These are phyloP conservation scores for Drosophila neutralis DNA, from an alignment of 2,888 invertebrate genomes.

Conservation along the genomic window DNA sequence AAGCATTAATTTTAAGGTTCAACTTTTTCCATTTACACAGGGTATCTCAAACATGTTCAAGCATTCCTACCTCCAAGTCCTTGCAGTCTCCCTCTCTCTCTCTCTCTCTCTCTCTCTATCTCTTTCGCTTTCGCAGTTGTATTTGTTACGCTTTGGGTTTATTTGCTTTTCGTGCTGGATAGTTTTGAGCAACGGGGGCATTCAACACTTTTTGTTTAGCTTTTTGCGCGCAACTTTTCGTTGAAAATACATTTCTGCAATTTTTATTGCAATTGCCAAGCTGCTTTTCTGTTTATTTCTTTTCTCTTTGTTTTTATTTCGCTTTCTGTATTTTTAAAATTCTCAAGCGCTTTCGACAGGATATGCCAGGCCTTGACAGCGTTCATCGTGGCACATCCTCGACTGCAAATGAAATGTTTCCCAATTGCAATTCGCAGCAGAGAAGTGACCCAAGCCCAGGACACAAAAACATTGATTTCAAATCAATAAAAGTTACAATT, in stretches of 20 bases:
- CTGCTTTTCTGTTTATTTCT: slow-evolving; percentile 38
- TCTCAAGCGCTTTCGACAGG: slow-evolving; percentile 67
- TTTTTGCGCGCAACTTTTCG: slow-evolving; percentile 41
- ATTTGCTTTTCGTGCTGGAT: slow-evolving; percentile 37
- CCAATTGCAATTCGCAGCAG: slow-evolving; percentile 50
- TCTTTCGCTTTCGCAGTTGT: neutral
- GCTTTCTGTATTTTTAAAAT: slow-evolving; percentile 52
- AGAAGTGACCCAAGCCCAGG: slow-evolving; percentile 13
- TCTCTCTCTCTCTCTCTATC: neutral
- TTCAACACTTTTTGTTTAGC: slow-evolving; percentile 63
- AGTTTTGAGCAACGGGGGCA: slow-evolving; percentile 43
- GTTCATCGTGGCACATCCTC: slow-evolving; percentile 23
- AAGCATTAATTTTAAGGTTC: neutral
- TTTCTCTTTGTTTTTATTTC: neutral
- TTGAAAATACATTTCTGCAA: slow-evolving; percentile 46
- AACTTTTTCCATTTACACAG: neutral
- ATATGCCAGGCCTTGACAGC: slow-evolving; percentile 38
- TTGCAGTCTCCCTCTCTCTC: neutral
- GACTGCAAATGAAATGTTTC: slow-evolving; percentile 74
- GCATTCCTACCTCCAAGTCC: neutral
- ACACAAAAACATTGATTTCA: slow-evolving; percentile 29
- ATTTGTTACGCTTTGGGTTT: slow-evolving; percentile 16
- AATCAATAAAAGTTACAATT: slow-evolving; percentile 31
- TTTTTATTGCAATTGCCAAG: slow-evolving; percentile 70
- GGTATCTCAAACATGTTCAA: slow-evolving; percentile 7